Evolutionary conservation across 1,140 invertebrate species (phyloP), one percentile per base, ranked within the genome.

Genomic region (Drosophila pruinosa): DNA sequence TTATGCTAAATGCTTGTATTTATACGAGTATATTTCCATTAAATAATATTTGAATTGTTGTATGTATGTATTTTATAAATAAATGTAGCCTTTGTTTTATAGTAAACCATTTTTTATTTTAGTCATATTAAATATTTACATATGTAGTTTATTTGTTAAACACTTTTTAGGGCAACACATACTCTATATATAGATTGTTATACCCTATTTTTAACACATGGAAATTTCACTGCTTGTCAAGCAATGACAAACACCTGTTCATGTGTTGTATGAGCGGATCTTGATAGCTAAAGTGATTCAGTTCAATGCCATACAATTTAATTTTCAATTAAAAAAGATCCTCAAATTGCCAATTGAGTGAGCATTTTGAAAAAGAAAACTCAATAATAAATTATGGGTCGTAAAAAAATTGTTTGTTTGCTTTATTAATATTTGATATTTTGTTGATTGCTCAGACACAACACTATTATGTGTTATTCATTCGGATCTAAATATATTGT

Each of bases 181-280:
- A 22, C 10, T 43, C 17, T n/a, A 21, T 12, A 43, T 21, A 4
- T 7, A n/a, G 10, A 21, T 43, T 43, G 19, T 43, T n/a, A n/a
- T 17, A 43, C 41, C 38, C 14, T 41, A 1, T 7, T 19, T 4
- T n/a, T n/a, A n/a, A n/a, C n/a, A n/a, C 3, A 22, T 17, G 10
- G 10, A 61, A 75, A 68, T 61, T 52, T 58, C 56, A 68, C 34
- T 38, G 56, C 34, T 52, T 57, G 56, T 72, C 74, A 69, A 82
- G 71, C 69, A 81, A 81, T 69, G 54, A 17, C 53, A 68, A 56
- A 69, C 63, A 85, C 76, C 76, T 80, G 72, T 75, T 69, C 22
- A 31, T 36, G 2, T 47, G 31, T 17, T 10, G 36, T 26, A 4
- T 22, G 21, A n/a, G 19, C 21, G 28, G 5, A 41, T 15, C 28